phyloP scores from a whole-genome alignment of 2,888 invertebrate genomes.

The Thalpophila matura region DNA sequence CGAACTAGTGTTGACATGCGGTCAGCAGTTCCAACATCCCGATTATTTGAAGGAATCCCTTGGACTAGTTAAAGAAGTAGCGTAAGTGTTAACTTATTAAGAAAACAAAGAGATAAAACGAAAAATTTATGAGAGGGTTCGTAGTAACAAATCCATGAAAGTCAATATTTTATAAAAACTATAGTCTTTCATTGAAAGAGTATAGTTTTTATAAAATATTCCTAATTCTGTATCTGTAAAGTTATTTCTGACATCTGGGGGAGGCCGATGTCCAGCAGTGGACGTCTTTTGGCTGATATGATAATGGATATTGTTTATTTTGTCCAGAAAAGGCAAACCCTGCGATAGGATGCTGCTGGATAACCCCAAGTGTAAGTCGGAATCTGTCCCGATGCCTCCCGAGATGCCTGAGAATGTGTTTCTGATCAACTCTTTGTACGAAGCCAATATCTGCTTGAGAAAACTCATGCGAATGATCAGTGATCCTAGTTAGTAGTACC shows the following conservation, averaged over 20 bases:
- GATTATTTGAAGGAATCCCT: conserved; percentile 79
- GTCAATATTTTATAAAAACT: too few relatives aligned
- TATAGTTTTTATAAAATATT: too few relatives aligned
- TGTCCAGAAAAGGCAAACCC: conserved; percentile 70
- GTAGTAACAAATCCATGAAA: too few relatives aligned
- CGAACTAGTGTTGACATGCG: conserved; percentile 89
- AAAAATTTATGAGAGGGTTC: too few relatives aligned
- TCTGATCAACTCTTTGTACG: conserved; percentile 91
- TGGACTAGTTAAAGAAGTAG: conserved; percentile 73
- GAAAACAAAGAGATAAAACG: background rate
- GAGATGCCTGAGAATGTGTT: conserved; percentile 91
- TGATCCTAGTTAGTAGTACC: conserved; percentile 73
- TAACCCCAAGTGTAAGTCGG: conserved; percentile 76
- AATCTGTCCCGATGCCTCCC: conserved; percentile 73
- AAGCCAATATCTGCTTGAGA: conserved; percentile 86
- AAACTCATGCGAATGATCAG: conserved; percentile 80
- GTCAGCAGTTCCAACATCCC: conserved; percentile 91
- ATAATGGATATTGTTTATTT: too few relatives aligned
- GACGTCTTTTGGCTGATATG: too few relatives aligned
- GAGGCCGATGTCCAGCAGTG: too few relatives aligned
- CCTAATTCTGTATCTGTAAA: too few relatives aligned
- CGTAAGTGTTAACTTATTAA: conserved; percentile 70
- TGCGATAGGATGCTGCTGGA: conserved; percentile 82
- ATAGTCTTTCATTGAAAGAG: too few relatives aligned
- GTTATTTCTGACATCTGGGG: too few relatives aligned